Evolutionary conservation across 2,797 vertebrate species (phyloP).

Genomic region (Pseudochirops cupreus): DNA sequence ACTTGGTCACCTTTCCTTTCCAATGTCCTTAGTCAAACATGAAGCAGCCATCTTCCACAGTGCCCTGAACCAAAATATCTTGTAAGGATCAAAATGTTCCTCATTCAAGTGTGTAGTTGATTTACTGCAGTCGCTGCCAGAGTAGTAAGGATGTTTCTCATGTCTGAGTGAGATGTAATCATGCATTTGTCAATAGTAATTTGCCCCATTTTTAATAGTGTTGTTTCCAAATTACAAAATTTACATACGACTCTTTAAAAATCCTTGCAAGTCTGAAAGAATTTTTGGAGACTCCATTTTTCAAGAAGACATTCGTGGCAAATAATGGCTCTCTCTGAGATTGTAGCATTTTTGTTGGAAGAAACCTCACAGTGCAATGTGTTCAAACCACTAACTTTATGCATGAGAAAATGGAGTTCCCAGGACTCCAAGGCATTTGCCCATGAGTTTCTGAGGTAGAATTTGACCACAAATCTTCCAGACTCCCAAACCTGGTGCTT

Average conservation of each 20-base stretch:
- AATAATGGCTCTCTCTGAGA: background rate
- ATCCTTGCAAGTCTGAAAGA: background rate
- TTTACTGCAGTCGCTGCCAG: background rate
- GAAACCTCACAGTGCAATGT: background rate
- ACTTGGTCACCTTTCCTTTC: background rate
- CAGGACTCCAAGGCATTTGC: background rate
- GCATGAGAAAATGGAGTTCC: background rate
- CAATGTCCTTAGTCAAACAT: background rate
- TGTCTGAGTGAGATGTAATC: background rate
- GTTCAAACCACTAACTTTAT: background rate
- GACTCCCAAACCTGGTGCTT: background rate
- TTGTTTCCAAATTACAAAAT: conserved; percentile 30
- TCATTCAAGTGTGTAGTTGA: background rate
- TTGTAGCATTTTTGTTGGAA: background rate
- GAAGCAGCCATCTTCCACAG: background rate
- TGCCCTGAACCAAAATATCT: background rate
- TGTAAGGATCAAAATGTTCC: background rate
- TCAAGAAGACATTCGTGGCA: background rate
- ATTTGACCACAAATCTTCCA: background rate
- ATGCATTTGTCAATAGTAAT: background rate
- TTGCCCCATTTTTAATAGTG: conserved; percentile 22
- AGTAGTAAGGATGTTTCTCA: background rate
- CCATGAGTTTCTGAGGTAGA: background rate
- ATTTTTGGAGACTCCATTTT: background rate
- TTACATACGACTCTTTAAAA: background rate